Conservation (phyloP, 2,797 vertebrate genomes). For the Sebastolobus altivelis region DNA sequence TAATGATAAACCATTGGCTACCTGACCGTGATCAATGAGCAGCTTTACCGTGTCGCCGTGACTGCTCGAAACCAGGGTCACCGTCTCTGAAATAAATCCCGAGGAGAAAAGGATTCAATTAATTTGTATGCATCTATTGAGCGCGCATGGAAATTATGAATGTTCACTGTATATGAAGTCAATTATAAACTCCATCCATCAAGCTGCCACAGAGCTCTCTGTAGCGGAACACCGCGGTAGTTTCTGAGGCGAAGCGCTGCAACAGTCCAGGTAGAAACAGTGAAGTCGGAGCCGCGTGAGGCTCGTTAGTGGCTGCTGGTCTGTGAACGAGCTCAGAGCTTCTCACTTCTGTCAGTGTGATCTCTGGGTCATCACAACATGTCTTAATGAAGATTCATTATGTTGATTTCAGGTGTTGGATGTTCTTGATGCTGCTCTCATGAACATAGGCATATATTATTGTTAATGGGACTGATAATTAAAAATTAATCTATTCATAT, state of each 20-base stretch:
- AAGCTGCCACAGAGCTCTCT: constrained; percentile 62
- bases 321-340: neutral
- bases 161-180: constrained; percentile 68
- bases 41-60: constrained; percentile 5
- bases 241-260: constrained; percentile 33
- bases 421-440: neutral
- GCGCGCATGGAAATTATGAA: constrained; percentile 64
- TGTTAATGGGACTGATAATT: neutral
- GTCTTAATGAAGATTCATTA: constrained; percentile 24
- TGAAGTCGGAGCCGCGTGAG: neutral
- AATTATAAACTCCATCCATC: constrained; percentile 80
- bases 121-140: constrained; percentile 65
- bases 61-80: neutral
- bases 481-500: neutral
- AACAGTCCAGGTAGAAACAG: neutral
- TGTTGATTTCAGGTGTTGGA: constrained; percentile 4
- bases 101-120: constrained; percentile 55
- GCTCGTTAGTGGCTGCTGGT: neutral
- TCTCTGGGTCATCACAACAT: neutral
- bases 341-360: neutral
- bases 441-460: neutral
- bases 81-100: constrained; percentile 44
- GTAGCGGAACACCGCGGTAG: constrained; percentile 35
- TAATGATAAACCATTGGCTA: constrained; percentile 15
- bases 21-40: constrained; percentile 25